phyloP scores from a whole-genome alignment of 2,888 invertebrate genomes.

The Neoaliturus tenellus region DNA sequence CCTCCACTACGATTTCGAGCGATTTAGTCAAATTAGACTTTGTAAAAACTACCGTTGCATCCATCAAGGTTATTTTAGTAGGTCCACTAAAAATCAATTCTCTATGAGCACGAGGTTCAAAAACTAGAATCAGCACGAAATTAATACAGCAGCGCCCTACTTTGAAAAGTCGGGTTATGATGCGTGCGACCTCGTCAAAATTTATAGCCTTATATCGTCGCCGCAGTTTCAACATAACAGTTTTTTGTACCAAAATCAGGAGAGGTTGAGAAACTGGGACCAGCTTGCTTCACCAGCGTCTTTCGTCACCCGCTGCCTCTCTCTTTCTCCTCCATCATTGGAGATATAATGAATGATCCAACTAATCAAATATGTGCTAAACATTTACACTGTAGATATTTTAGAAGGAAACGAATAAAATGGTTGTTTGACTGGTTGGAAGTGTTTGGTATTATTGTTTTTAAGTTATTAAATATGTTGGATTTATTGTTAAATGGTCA shows the following conservation, averaged over 20 bases:
- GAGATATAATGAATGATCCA: neutral
- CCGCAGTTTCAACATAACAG: conserved; percentile 1
- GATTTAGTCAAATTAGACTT: no score
- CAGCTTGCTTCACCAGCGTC: conserved; percentile 56
- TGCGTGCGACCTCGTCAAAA: conserved; percentile 28
- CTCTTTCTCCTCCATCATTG: conserved; percentile 58
- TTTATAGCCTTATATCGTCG: conserved; percentile 18
- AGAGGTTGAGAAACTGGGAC: conserved; percentile 11
- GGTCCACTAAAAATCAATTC: no score
- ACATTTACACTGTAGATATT: neutral
- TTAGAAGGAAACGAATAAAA: no score
- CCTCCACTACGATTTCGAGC: no score
- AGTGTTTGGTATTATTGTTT: no score
- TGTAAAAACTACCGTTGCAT: no score
- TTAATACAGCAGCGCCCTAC: conserved; percentile 15
- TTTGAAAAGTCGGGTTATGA: neutral
- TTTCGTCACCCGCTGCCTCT: conserved; percentile 54
- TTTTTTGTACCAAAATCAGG: conserved; percentile 33
- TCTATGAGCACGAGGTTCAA: no score
- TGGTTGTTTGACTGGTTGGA: no score
- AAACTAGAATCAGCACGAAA: neutral
- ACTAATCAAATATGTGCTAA: neutral
- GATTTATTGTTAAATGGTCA: no score
- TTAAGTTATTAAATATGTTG: no score
- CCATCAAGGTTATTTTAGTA: no score